Percentiles rank a stretch among this genome's conserved stretches.
These are phyloP conservation scores for Rhagium mordax DNA, from an alignment of 2,888 invertebrate species.

Conservation along the genomic window DNA sequence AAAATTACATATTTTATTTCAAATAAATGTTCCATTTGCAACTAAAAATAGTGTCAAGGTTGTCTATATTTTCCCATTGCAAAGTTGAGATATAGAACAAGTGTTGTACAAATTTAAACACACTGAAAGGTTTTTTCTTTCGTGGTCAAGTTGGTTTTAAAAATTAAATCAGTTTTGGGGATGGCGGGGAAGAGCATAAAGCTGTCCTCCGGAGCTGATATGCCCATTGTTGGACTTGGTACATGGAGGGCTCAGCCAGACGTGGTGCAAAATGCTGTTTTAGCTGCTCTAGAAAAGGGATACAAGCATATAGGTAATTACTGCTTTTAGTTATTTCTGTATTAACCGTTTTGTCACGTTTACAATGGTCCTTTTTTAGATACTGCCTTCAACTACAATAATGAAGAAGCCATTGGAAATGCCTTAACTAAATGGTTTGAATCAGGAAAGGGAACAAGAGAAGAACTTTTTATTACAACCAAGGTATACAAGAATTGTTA, in stretches of 20 bases:
- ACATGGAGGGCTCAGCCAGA: slow-evolving; percentile 81
- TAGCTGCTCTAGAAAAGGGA: slow-evolving; percentile 78
- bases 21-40: slow-evolving; percentile 28
- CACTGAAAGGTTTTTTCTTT: slow-evolving; percentile 1
- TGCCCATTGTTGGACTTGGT: slow-evolving; percentile 82
- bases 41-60: slow-evolving; percentile 38
- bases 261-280: slow-evolving; percentile 77
- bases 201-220: slow-evolving; percentile 71
- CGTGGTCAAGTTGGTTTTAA: slow-evolving; percentile 6
- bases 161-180: slow-evolving; percentile 3
- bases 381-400: slow-evolving; percentile 86
- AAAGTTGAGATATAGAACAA: slow-evolving; percentile 28
- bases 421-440: slow-evolving; percentile 79
- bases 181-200: slow-evolving; percentile 69
- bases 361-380: slow-evolving; percentile 67
- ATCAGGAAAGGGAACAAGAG: slow-evolving; percentile 76
- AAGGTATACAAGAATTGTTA: slow-evolving; percentile 73
- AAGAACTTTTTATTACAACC: slow-evolving; percentile 86
- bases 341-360: neutral
- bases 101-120: slow-evolving; percentile 5
- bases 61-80: slow-evolving; percentile 16
- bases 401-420: slow-evolving; percentile 82
- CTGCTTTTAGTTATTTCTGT: neutral
- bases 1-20: slow-evolving; percentile 11
- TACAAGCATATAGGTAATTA: slow-evolving; percentile 77